Evolutionary conservation across 92 coral and sea anemone genomes (phyloP).

Genomic region (Epizoanthus scotinus): DNA sequence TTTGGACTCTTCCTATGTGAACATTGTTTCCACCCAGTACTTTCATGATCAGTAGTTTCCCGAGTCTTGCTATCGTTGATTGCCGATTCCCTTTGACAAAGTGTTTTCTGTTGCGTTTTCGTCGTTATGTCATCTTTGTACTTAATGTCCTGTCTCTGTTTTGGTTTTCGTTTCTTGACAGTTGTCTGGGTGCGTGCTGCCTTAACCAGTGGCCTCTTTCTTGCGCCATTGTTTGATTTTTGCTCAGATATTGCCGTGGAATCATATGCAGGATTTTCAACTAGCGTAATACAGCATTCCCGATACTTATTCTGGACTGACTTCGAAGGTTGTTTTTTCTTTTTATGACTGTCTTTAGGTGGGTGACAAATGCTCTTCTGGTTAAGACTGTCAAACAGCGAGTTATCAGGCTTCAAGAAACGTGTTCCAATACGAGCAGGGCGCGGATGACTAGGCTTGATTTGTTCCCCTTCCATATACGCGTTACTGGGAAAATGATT

Average conservation of each 20-base stretch:
- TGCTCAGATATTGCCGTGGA: not conserved
- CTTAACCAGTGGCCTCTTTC: not conserved
- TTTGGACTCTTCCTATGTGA: not conserved
- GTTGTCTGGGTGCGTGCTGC: not conserved
- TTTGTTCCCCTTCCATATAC: not conserved
- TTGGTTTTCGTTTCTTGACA: not conserved
- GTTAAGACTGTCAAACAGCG: not conserved
- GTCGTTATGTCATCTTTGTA: too few species aligned
- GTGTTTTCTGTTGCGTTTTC: too few species aligned
- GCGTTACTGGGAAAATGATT: not conserved
- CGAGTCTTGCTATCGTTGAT: too few species aligned
- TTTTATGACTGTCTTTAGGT: not conserved
- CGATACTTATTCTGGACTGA: not conserved
- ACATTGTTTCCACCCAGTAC: not conserved
- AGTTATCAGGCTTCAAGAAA: not conserved
- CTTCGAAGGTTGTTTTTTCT: not conserved
- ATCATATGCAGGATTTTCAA: slow-evolving; percentile 8
- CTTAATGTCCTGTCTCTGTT: too few species aligned
- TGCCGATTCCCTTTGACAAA: too few species aligned
- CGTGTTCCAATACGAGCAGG: not conserved
- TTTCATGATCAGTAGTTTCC: too few species aligned
- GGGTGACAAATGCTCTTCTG: not conserved
- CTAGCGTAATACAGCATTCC: not conserved
- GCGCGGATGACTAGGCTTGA: not conserved
- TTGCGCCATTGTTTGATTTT: not conserved